phyloP scores from a whole-genome alignment of 2,888 invertebrate genomes.

The Hirtodrosophila confusa region DNA sequence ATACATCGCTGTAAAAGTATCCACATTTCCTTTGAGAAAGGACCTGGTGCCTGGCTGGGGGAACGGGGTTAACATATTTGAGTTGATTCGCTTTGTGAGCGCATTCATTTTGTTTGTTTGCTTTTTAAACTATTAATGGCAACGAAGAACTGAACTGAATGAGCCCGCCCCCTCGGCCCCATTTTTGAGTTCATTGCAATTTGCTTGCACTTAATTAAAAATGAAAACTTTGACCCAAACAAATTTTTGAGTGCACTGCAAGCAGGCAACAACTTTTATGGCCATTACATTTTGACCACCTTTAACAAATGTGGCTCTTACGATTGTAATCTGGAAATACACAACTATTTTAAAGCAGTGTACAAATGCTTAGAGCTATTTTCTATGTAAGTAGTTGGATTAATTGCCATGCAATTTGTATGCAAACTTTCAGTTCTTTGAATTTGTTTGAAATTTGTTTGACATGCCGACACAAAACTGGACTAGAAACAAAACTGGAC shows the following conservation, averaged over 20 bases:
- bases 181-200: conserved; percentile 2
- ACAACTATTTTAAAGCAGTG: too few relatives aligned
- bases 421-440: too few relatives aligned
- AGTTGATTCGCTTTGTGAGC: conserved; percentile 62
- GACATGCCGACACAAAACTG: too few relatives aligned
- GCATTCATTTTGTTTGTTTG: conserved; percentile 43
- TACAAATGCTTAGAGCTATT: too few relatives aligned
- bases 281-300: conserved; percentile 5
- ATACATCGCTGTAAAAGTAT: conserved; percentile 54
- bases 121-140: conserved; percentile 32
- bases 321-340: too few relatives aligned
- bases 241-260: conserved; percentile 13
- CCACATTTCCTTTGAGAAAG: conserved; percentile 34
- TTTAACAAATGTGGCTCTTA: too few relatives aligned
- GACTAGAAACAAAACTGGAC: too few relatives aligned
- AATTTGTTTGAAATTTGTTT: too few relatives aligned
- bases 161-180: background rate
- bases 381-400: too few relatives aligned
- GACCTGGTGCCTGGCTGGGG: background rate
- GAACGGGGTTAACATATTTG: conserved; percentile 32
- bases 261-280: conserved; percentile 13
- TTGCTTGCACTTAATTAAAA: conserved; percentile 52
- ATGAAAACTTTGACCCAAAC: conserved; percentile 31
- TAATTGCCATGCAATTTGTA: too few relatives aligned
- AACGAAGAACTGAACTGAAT: conserved; percentile 18